These are phyloP conservation scores for Amphilophus citrinellus DNA, from an alignment of 2,113 vertebrate genomes.

Conservation along the genomic window DNA sequence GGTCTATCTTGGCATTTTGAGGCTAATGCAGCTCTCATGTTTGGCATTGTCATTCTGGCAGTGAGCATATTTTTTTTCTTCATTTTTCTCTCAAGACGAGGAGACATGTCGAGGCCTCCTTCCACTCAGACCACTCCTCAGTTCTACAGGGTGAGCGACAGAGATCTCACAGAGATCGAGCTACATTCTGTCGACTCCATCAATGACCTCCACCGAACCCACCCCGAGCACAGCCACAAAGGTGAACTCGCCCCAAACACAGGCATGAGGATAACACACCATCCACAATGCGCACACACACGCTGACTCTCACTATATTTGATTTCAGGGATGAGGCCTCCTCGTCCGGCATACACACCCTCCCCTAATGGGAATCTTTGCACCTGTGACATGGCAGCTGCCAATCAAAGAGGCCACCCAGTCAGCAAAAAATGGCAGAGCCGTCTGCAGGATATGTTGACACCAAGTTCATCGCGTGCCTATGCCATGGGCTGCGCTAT, in stretches of 20 bases:
- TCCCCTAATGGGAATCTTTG: conserved; percentile 70
- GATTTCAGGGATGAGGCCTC: conserved; percentile 58
- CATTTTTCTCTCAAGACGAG: conserved; percentile 12
- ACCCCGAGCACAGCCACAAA: conserved; percentile 79
- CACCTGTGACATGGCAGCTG: conserved; percentile 18
- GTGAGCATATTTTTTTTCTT: background rate
- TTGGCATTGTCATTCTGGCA: background rate
- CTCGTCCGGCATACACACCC: conserved; percentile 58
- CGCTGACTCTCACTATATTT: background rate
- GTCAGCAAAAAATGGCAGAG: conserved; percentile 56
- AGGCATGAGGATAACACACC: conserved; percentile 59
- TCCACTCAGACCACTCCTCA: conserved; percentile 73
- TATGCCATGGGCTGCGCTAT: conserved; percentile 80
- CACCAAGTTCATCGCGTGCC: conserved; percentile 61
- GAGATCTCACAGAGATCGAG: conserved; percentile 86
- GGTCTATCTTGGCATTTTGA: background rate
- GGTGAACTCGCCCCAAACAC: conserved; percentile 65
- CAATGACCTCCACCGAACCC: conserved; percentile 88
- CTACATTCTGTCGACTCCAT: conserved; percentile 92
- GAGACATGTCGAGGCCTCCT: conserved; percentile 71
- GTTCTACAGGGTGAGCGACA: conserved; percentile 78
- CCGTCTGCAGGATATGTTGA: conserved; percentile 66
- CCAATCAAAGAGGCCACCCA: conserved; percentile 46
- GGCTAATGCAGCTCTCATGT: background rate
- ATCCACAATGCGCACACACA: conserved; percentile 45